Percentiles rank a stretch among this genome's conserved stretches.
phyloP scores from a whole-genome alignment of 2,797 vertebrate genomes.

The Psittacula derbiana region DNA sequence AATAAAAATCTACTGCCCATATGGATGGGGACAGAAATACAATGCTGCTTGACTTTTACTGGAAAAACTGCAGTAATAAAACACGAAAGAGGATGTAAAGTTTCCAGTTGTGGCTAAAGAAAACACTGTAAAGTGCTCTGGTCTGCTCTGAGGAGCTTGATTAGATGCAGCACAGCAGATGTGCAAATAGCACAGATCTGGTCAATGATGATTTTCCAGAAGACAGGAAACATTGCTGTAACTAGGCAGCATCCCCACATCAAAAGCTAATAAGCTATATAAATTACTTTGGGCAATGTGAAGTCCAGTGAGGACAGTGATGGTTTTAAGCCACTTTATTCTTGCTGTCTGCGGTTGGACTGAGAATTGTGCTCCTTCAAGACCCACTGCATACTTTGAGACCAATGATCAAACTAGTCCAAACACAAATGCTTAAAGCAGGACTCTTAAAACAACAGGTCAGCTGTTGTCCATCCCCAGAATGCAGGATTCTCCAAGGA shows the following conservation, averaged over 20 bases:
- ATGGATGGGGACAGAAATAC: not conserved
- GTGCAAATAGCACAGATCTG: not conserved
- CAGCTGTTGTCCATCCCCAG: not conserved
- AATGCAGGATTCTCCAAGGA: not conserved
- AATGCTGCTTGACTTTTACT: not conserved
- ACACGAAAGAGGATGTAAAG: not conserved
- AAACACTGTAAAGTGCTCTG: not conserved
- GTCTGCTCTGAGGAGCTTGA: not conserved
- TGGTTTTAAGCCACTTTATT: not conserved
- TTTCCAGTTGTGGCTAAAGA: not conserved
- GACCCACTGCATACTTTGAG: not conserved
- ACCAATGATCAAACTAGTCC: not conserved
- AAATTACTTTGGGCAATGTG: not conserved
- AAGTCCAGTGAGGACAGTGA: not conserved
- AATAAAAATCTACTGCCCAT: not conserved
- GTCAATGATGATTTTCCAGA: not conserved
- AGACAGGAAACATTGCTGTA: not conserved
- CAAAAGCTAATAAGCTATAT: not conserved
- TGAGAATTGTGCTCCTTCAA: not conserved
- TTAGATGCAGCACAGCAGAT: not conserved
- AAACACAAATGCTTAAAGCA: not conserved
- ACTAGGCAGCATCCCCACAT: not conserved
- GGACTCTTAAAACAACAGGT: not conserved
- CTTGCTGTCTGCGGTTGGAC: not conserved
- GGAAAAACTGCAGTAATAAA: not conserved